Percentiles rank a stretch among this genome's conserved stretches.
Conservation (phyloP, 2,797 vertebrate species). For the Liparis tanakae region DNA sequence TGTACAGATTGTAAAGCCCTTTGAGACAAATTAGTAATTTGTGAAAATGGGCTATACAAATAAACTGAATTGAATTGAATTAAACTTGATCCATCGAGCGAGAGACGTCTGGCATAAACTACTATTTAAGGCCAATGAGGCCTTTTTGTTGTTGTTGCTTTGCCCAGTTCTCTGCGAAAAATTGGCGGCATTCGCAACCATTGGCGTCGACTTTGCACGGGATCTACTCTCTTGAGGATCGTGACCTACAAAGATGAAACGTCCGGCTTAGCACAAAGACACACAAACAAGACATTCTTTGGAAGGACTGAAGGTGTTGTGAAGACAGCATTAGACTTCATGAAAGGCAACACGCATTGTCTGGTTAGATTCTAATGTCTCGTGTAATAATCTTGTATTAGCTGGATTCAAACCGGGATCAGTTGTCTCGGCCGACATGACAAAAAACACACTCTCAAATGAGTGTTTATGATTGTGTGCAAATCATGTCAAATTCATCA, state of each 20-base stretch:
- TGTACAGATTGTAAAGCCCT: too few relatives aligned
- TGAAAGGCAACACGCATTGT: constrained; percentile 5
- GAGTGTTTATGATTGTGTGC: background rate
- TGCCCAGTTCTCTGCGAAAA: too few relatives aligned
- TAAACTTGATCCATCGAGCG: too few relatives aligned
- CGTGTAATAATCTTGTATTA: background rate
- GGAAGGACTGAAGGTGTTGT: constrained; percentile 12
- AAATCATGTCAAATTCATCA: background rate
- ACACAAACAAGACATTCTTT: background rate
- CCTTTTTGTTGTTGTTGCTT: too few relatives aligned
- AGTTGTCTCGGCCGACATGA: background rate
- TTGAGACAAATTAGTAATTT: too few relatives aligned
- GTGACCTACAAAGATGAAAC: constrained; percentile 17
- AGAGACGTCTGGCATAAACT: too few relatives aligned
- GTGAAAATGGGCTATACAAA: too few relatives aligned
- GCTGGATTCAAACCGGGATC: background rate
- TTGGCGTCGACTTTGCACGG: too few relatives aligned
- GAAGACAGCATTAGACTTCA: constrained; percentile 6
- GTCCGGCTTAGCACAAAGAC: constrained; percentile 13
- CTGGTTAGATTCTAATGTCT: background rate
- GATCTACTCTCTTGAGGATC: background rate
- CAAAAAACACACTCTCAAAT: background rate
- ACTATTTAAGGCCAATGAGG: too few relatives aligned
- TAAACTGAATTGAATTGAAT: too few relatives aligned
- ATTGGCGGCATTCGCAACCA: too few relatives aligned